Base-by-base conservation (phyloP, 1,140 invertebrate genomes). In the Papilio machaon region DNA sequence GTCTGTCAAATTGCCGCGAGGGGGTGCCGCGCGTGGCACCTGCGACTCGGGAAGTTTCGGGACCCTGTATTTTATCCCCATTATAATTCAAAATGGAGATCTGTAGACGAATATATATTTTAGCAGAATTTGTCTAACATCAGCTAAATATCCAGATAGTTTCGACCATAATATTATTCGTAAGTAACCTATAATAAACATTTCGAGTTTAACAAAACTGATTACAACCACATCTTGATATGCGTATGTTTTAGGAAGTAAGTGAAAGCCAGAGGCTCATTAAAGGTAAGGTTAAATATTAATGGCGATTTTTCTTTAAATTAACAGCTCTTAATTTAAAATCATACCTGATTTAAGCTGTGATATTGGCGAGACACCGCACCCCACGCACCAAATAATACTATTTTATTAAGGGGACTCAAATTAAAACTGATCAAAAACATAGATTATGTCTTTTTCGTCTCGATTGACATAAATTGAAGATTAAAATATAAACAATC, bases 1-100 rank as follows among this genome's bases (percentile, higher is more conserved):
- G 91, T 94, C 91, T 94, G 91, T 93, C 90, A 91, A 91, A 92
- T 92, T 90, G 88, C 86, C 86, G 87, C 87, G 79, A 85, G 91
- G 87, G 91, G 90, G 88, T 84, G 90, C 85, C 83, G 76, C 81
- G 76, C 79, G 79, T 73, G 84, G 85, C 90, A 90, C 89, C 91
- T 90, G 86, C 82, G 87, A 79, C 84, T 83, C 81, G 80, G 54
- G 54, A 79, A 79, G 77, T 79, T 79, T 79, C 60, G 77, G 77
- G 5, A 60, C 64, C 79, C 81, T 82, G 80, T 80, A 78, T 81
- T 81, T 82, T 79, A 64, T 19, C 84, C 81, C 84, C 80, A 75
- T 85, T 82, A 81, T 83, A 52, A 80, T 79, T 74, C 81, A 83
- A 83, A 81, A 82, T 85, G 79, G 84, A 79, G 82, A 54, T 81